Evolutionary conservation across 1,140 invertebrate species (phyloP), one percentile per base, ranked within the genome.

Genomic region (Aphidius gifuensis): DNA sequence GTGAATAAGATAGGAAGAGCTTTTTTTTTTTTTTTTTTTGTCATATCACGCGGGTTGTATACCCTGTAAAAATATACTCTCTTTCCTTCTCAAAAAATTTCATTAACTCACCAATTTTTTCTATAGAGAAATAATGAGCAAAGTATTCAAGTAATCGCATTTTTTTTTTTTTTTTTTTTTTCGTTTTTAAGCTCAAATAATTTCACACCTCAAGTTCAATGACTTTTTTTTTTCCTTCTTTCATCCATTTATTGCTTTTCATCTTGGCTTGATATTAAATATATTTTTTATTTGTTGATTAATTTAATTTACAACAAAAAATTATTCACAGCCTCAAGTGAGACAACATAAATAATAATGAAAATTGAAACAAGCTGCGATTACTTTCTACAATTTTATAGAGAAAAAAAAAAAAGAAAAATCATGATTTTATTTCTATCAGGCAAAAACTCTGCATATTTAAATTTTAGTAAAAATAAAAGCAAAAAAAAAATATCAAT

Each of bases 21-120:
- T n/a, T n/a, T n/a, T n/a, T n/a, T n/a, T n/a, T n/a, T 74, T 73
- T 74, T 58, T 47, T 66, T 51, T 16, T 44, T 44, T 23, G 23
- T 44, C 9, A 60, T 76, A 79, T 79, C 76, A 80, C 77, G 65
- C 76, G 76, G 74, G 74, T 70, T n/a, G n/a, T 62, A 66, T 66
- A 69, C 76, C 76, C 75, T 81, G 77, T 80, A 80, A 79, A 81
- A 80, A 81, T 80, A 81, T 80, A 80, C 66, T 66, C 64, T 72
- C 63, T 68, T 66, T 45, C 54, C 45, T 54, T 39, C 9, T 72
- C 65, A 68, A 71, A 66, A 69, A 67, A 65, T 69, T 66, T 47
- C 44, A 16, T 56, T 56, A 44, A 40, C 43, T 51, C 59, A 56
- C 54, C 47, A 38, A 40, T 53, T 21, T 23, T 49, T 44, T 16